Conservation (phyloP, 2,888 invertebrate species). For the Dermolepida albohirtum region DNA sequence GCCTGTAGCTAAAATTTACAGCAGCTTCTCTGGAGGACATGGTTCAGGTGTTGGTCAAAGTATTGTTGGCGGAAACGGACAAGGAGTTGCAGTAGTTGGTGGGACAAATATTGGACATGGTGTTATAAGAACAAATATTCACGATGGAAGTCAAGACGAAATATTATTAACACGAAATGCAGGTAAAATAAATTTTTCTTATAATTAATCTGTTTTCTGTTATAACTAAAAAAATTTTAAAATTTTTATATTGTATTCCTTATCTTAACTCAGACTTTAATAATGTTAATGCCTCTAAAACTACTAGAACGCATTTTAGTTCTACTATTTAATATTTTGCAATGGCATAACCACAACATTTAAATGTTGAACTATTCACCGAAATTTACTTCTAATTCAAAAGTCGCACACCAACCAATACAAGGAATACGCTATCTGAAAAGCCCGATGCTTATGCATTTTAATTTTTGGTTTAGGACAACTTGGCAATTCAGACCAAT, state of each 20-base stretch:
- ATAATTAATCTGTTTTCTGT: no score
- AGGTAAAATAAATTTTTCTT: neutral
- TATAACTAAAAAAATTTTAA: no score
- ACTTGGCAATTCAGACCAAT: neutral
- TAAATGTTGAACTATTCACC: no score
- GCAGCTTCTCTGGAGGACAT: slow-evolving; percentile 51
- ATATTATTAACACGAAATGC: neutral
- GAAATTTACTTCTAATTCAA: no score
- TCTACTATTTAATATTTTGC: no score
- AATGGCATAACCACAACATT: no score
- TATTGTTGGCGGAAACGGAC: slow-evolving; percentile 24
- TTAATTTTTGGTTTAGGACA: neutral
- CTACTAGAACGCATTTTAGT: no score
- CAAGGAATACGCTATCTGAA: no score
- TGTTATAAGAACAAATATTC: slow-evolving; percentile 1
- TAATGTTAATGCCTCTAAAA: no score
- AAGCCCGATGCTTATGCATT: neutral
- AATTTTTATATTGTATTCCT: no score
- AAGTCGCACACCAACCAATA: no score
- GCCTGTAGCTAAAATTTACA: slow-evolving; percentile 55
- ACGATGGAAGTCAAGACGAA: neutral
- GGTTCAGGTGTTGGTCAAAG: slow-evolving; percentile 35
- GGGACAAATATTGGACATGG: neutral
- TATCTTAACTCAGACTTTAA: no score
- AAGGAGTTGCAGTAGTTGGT: slow-evolving; percentile 22